Base-by-base conservation (phyloP, 2,888 invertebrate genomes). In the Zeuzera pyrina region DNA sequence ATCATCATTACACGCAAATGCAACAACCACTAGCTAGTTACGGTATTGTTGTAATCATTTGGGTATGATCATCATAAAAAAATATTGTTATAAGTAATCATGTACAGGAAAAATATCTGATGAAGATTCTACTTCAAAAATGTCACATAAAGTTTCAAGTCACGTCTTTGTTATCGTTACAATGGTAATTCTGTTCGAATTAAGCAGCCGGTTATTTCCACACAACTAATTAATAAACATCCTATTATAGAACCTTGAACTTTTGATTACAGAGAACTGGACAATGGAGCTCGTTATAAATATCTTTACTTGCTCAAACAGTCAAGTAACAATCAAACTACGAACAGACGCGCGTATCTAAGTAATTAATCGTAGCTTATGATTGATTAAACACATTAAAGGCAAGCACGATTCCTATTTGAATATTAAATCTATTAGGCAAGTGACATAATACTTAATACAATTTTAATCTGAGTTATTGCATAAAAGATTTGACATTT, bases 301-400 rank as follows among this genome's bases (percentile, higher is more conserved):
- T 71, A 68, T 61, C 63, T 68, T 62, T 60, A 60, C 55, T 63
- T 64, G 59, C 53, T 61, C 60, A 64, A 65, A 65, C 53, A 54
- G 44, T 46, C 46, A 43, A 47, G 40, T 40, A 57, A 69, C 70
- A 68, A 68, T 67, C 65, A 54, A 44, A 47, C 53, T 53, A 61
- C 57, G 58, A 57, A 69, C 62, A 57, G 60, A 58, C 58, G 53
- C 57, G 58, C 73, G 57, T 81, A 81, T 81, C 81, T 74, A 44
- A 61, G 72, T 79, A 83, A 83, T 81, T 83, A 83, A 83, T 83
- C 81, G 79, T 71, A 57, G 56, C 64, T 66, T 71, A 74, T 81
- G 83, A 83, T 83, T 81, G 81, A 83, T 83, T 83, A 77, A 81
- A 71, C 62, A 69, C 79, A 81, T 81, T 79, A 77, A 65, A 69